Percentiles rank a stretch among this genome's conserved stretches.
phyloP scores from a whole-genome alignment of 1,140 invertebrate genomes.

The Listronotus oregonensis region DNA sequence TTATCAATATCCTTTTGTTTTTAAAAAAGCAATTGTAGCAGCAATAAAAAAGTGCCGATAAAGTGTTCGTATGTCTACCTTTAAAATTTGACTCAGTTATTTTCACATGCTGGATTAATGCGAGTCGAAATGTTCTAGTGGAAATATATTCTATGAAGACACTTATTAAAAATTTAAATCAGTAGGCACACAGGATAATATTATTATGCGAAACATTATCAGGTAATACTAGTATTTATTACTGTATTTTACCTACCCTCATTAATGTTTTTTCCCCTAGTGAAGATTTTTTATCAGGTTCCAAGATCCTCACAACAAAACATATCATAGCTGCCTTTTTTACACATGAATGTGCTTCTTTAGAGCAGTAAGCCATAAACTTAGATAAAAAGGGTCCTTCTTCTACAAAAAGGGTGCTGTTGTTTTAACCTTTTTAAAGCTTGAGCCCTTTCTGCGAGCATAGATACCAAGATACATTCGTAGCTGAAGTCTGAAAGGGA shows the following conservation, averaged over 20 bases:
- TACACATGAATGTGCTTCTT: constrained; percentile 99
- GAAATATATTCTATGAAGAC: no score
- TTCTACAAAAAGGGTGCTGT: constrained; percentile 86
- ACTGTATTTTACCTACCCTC: constrained; percentile 61
- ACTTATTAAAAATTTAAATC: no score
- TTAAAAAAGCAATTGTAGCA: no score
- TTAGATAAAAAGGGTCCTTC: constrained; percentile 94
- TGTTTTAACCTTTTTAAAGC: constrained; percentile 91
- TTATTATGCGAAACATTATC: no score
- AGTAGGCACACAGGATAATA: no score
- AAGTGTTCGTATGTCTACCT: no score
- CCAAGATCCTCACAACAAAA: constrained; percentile 95
- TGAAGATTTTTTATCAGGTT: constrained; percentile 92
- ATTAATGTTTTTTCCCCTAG: constrained; percentile 85
- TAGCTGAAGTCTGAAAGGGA: constrained; percentile 90
- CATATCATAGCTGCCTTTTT: constrained; percentile 98
- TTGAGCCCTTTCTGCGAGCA: constrained; percentile 93
- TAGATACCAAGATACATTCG: constrained; percentile 95
- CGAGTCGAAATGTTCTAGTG: no score
- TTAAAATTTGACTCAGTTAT: no score
- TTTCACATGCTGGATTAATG: no score
- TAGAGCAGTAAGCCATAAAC: constrained; percentile 93
- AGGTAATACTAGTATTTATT: no score
- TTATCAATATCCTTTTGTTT: no score
- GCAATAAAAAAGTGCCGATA: no score